Base-by-base conservation (phyloP, 92 coral and sea anemone genomes). In the Phenganax subtilis region DNA sequence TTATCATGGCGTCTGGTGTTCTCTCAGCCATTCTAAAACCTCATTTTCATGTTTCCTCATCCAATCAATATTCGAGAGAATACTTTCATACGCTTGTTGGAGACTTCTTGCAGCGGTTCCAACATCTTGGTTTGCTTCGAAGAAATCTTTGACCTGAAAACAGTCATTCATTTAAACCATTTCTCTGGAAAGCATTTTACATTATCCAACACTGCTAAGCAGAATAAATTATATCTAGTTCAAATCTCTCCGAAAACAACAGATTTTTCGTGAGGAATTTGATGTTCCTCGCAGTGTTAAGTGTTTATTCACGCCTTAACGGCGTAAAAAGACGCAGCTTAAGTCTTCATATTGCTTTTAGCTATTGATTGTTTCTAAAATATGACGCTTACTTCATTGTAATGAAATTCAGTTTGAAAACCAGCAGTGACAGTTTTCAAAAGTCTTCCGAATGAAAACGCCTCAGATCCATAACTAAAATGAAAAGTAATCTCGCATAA, bases 11-110 rank as follows among this genome's bases (percentile, higher is more conserved):
- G 69, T 17, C 20, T 75, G 63, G 54, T 80, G 85, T 17, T 31
- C 64, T n/a, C 72, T 64, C 51, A 87, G 76, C 90, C 90, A 87
- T 63, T 68, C 63, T 15, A 80, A 85, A 31, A 87, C 72, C 55
- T 84, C 87, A 7, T 80, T 81, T 68, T 87, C 85, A 51, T 84
- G 77, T 20, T 83, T 72, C 30, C 80, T 53, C 17, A 80, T 68
- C 90, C 90, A 87, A 8, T 72, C 85, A n/a, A 87, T 85, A 15
- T 84, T 84, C n/a, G 87, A 51, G 55, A 75, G 72, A 12, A 87
- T 83, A 6, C 30, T 63, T 72, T 87, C 90, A 27, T 79, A 80
- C 17, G 83, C 87, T 79, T 84, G 87, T 54, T 82, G 74, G 37
- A 82, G 73, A 52, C 84, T 80, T 59, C 89, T 80, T 60, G 75